These are phyloP conservation scores for Phania funesta DNA, from an alignment of 2,888 invertebrate species.

Conservation along the genomic window DNA sequence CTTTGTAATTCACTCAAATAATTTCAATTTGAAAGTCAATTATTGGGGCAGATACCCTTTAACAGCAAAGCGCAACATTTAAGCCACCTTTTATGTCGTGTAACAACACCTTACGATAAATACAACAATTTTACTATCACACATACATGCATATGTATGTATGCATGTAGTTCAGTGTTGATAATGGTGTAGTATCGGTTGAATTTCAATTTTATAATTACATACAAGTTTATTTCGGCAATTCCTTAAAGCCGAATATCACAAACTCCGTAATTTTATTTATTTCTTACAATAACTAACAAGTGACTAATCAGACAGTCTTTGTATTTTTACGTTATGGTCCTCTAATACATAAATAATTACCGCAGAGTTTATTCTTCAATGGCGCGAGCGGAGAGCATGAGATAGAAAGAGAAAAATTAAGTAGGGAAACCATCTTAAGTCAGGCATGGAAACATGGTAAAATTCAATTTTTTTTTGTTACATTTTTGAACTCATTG, in stretches of 20 bases:
- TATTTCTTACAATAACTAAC: neutral
- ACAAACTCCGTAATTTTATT: neutral
- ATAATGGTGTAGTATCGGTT: too few species aligned
- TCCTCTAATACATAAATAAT: slow-evolving; percentile 11
- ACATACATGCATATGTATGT: neutral
- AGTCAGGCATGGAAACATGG: slow-evolving; percentile 39
- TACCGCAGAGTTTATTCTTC: slow-evolving; percentile 56
- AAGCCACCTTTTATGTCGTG: too few species aligned
- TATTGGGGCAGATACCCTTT: too few species aligned
- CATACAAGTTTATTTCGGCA: too few species aligned
- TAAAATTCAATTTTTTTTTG: too few species aligned
- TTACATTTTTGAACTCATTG: too few species aligned
- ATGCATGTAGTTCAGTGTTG: neutral
- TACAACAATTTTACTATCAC: neutral
- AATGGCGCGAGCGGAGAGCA: neutral
- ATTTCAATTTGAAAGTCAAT: neutral
- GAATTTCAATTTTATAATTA: too few species aligned
- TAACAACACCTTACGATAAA: too few species aligned
- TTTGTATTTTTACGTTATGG: slow-evolving; percentile 15
- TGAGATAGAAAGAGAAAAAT: neutral
- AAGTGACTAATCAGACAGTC: slow-evolving; percentile 53
- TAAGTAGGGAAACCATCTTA: slow-evolving; percentile 11
- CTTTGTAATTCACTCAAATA: neutral
- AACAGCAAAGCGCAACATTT: too few species aligned
- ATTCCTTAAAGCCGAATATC: too few species aligned